Percentiles rank a stretch among this genome's conserved stretches.
phyloP scores from a whole-genome alignment of 1,140 invertebrate species.

The Drosophila lini region DNA sequence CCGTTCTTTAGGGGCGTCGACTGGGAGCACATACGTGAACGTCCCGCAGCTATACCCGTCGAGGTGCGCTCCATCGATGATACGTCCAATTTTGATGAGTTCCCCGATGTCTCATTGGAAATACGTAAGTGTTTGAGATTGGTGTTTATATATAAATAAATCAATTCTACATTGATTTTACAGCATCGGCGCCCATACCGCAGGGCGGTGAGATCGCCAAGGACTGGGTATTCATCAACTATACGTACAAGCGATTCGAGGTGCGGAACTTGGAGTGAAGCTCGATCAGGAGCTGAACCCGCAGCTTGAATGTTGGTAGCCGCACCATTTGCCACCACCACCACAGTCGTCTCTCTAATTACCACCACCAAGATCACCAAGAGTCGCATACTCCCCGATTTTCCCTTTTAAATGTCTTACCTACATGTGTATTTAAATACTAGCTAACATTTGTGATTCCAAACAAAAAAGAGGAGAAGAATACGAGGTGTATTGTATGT shows the following conservation, averaged over 20 bases:
- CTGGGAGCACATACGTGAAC: constrained; percentile 98
- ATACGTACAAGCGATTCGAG: constrained; percentile 99
- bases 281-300: constrained; percentile 27
- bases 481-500: constrained; percentile 57
- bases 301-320: constrained; percentile 63
- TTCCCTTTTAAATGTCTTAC: constrained; percentile 79
- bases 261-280: constrained; percentile 85
- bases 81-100: constrained; percentile 99
- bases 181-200: constrained; percentile 92
- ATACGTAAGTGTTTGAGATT: constrained; percentile 91
- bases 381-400: constrained; percentile 67
- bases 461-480: constrained; percentile 55
- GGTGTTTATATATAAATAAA: too few relatives aligned
- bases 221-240: constrained; percentile 99
- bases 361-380: constrained; percentile 61
- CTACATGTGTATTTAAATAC: constrained; percentile 83
- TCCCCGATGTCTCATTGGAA: constrained; percentile 99
- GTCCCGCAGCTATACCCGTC: constrained; percentile 98
- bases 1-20: constrained; percentile 96
- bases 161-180: neutral
- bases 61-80: constrained; percentile 97
- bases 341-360: constrained; percentile 72
- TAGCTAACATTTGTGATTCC: constrained; percentile 82
- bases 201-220: constrained; percentile 95
- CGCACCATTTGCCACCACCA: constrained; percentile 74